Evolutionary conservation across 2,888 invertebrate species (phyloP).

Genomic region (Criorhina ranunculi): DNA sequence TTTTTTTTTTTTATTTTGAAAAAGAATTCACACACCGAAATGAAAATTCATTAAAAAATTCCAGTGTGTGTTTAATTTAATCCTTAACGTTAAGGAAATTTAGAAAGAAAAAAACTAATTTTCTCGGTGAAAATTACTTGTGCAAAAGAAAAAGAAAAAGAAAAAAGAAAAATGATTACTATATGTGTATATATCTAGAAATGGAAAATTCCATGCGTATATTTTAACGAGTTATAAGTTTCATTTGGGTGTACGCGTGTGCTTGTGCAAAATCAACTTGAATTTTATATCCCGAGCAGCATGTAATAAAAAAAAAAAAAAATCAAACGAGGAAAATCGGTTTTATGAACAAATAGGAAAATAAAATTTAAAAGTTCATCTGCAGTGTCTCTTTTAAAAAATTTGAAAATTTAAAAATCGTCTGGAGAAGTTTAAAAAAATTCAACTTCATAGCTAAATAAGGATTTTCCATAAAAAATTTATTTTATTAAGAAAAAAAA

Average conservation of each 20-base stretch:
- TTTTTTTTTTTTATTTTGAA: slow-evolving; percentile 26
- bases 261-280: slow-evolving; percentile 3
- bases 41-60: slow-evolving; percentile 19
- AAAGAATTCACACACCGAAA: slow-evolving; percentile 10
- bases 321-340: too few species aligned
- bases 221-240: slow-evolving; percentile 46
- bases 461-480: slow-evolving; percentile 4
- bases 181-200: slow-evolving; percentile 52
- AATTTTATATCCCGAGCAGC: slow-evolving; percentile 14
- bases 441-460: neutral
- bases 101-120: slow-evolving; percentile 39
- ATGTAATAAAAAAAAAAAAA: neutral
- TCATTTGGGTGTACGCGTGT: slow-evolving; percentile 28
- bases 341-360: slow-evolving; percentile 1
- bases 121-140: slow-evolving; percentile 53
- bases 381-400: neutral
- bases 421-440: neutral
- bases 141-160: slow-evolving; percentile 50
- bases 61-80: slow-evolving; percentile 13
- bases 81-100: slow-evolving; percentile 11
- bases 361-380: neutral
- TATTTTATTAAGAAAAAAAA: slow-evolving; percentile 6
- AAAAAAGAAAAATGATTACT: slow-evolving; percentile 34
- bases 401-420: neutral
- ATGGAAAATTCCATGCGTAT: slow-evolving; percentile 46